phyloP scores from a whole-genome alignment of 2,113 vertebrate species.

The Erinaceus europaeus region DNA sequence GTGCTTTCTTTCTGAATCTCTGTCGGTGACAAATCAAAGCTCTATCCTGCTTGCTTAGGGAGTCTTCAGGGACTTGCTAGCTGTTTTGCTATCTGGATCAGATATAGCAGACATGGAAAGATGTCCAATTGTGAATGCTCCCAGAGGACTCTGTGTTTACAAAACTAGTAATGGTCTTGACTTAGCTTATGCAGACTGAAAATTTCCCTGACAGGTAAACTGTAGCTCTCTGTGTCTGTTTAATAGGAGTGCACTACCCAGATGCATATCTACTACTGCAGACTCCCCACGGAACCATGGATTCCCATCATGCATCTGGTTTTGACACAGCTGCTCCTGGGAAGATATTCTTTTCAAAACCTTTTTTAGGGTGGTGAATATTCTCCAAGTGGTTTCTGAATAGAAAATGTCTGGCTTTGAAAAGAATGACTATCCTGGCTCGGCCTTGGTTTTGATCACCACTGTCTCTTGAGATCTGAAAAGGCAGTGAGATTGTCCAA shows the following conservation, averaged over 20 bases:
- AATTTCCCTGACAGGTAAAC: slow-evolving; percentile 21
- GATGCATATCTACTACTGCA: neutral
- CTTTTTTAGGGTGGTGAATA: neutral
- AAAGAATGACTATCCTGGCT: neutral
- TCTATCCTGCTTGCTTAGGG: neutral
- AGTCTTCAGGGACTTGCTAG: neutral
- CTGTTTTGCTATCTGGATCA: slow-evolving; percentile 29
- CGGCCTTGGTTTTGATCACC: neutral
- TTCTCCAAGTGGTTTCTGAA: neutral
- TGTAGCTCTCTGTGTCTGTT: neutral
- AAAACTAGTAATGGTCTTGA: slow-evolving; percentile 7
- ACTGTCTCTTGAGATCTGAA: neutral
- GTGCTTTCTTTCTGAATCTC: neutral
- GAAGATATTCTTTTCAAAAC: neutral
- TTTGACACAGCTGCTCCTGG: neutral
- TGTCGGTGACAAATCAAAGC: neutral
- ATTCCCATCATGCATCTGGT: neutral
- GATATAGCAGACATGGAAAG: neutral
- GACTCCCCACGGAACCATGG: neutral
- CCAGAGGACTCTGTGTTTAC: slow-evolving; percentile 24
- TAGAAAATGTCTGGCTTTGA: neutral
- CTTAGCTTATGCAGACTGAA: slow-evolving; percentile 52
- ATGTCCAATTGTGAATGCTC: slow-evolving; percentile 6
- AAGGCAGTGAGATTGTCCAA: neutral
- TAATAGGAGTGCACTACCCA: neutral